These are phyloP conservation scores for Rattus norvegicus DNA, from an alignment of 2,113 vertebrate species.

Conservation along the genomic window DNA sequence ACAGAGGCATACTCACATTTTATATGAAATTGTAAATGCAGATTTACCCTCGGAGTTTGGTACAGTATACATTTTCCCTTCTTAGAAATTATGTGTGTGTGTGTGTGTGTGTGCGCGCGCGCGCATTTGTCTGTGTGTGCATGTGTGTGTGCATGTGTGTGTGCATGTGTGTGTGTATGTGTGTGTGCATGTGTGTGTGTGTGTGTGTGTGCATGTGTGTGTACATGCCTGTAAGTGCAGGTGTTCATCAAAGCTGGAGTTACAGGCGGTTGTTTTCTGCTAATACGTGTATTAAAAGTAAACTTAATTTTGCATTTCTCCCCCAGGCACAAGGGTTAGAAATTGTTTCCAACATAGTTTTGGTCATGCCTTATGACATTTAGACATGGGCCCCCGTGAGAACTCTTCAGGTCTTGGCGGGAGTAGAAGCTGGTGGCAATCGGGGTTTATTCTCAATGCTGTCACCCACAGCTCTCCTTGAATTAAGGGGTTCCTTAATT, in stretches of 20 bases:
- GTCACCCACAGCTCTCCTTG: background rate
- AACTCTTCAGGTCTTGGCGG: background rate
- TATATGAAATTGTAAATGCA: background rate
- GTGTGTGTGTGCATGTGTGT: background rate
- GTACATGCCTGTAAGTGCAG: background rate
- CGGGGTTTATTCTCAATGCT: background rate
- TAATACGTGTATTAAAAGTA: background rate
- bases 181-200: background rate
- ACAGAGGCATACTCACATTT: background rate
- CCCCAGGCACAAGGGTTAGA: slow-evolving; percentile 10
- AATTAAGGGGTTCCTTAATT: slow-evolving; percentile 21
- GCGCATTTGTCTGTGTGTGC: background rate
- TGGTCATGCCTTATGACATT: background rate
- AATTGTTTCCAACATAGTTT: background rate
- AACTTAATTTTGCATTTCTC: background rate
- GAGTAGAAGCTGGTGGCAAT: background rate
- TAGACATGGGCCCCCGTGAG: background rate
- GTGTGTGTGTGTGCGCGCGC: background rate
- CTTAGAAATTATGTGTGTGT: background rate
- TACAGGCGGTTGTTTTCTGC: background rate
- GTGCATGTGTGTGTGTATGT: background rate
- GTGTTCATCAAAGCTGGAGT: background rate
- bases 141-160: background rate
- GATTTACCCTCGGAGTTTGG: background rate
- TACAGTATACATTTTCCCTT: background rate